These are phyloP conservation scores for Leptatherina wallacei DNA, from an alignment of 2,797 vertebrate genomes.

Conservation along the genomic window DNA sequence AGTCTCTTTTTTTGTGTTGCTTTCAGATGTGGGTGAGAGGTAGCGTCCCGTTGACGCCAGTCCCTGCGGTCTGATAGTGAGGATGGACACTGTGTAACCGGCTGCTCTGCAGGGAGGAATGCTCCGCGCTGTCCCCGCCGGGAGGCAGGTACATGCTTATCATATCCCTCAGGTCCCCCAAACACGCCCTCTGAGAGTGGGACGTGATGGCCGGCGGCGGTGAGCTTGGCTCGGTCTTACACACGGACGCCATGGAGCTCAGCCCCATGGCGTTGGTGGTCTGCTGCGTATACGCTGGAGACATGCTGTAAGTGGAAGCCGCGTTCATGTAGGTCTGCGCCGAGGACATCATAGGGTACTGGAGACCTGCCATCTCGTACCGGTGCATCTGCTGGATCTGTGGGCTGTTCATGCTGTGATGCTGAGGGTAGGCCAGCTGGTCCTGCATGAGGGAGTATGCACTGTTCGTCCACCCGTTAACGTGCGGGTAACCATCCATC, in stretches of 20 bases:
- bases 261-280: constrained; percentile 90
- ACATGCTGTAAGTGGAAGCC: constrained; percentile 92
- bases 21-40: constrained; percentile 97
- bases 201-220: constrained; percentile 94
- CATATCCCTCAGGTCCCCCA: constrained; percentile 99
- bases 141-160: constrained; percentile 99
- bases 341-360: constrained; percentile 98
- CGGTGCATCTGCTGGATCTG: constrained; percentile 98
- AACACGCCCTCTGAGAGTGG: constrained; percentile 95
- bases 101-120: constrained; percentile 89
- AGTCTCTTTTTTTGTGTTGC: constrained; percentile 55
- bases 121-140: constrained; percentile 93
- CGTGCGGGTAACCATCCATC: constrained; percentile 96
- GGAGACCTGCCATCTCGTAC: constrained; percentile 96
- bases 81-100: constrained; percentile 97
- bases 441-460: constrained; percentile 98
- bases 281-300: constrained; percentile 92
- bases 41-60: constrained; percentile 95
- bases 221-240: constrained; percentile 97
- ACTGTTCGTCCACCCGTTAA: constrained; percentile 98
- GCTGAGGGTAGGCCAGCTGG: constrained; percentile 94
- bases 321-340: constrained; percentile 98
- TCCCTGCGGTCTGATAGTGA: constrained; percentile 95
- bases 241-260: constrained; percentile 93
- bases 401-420: constrained; percentile 93